Percentiles rank a stretch among this genome's conserved stretches.
These are phyloP conservation scores for Mesembrinibis cayennensis DNA, from an alignment of 2,113 vertebrate species.

Conservation along the genomic window DNA sequence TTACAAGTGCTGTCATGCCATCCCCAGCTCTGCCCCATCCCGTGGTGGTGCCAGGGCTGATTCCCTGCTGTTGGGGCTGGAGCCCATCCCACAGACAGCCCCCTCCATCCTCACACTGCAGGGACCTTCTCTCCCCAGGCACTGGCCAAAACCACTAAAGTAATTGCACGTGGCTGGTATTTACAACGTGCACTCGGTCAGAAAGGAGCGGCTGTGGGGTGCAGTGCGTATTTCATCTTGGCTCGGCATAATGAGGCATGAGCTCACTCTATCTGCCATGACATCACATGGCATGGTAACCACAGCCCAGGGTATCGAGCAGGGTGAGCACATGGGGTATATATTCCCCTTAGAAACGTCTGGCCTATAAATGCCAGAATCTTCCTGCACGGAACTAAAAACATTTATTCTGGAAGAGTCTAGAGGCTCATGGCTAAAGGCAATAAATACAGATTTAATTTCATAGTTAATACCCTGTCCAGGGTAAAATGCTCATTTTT, in stretches of 20 bases:
- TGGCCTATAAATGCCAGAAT: constrained; percentile 42
- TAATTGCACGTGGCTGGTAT: neutral
- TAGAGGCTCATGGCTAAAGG: constrained; percentile 38
- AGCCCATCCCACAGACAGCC: neutral
- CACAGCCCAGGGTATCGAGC: neutral
- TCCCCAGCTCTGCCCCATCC: neutral
- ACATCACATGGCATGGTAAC: neutral
- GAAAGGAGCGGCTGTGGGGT: neutral
- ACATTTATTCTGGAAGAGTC: constrained; percentile 69
- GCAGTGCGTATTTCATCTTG: neutral
- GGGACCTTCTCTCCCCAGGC: neutral
- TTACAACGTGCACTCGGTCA: accelerated
- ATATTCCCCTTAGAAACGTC: neutral
- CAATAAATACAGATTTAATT: constrained; percentile 67
- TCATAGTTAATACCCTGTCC: constrained; percentile 51
- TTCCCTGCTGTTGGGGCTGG: neutral
- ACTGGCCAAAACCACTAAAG: neutral
- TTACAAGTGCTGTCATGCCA: neutral
- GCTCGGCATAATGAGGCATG: neutral
- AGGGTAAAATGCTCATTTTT: constrained; percentile 66
- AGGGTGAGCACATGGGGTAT: neutral
- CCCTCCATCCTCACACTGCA: neutral
- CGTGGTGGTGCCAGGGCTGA: neutral
- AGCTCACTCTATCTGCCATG: constrained; percentile 1
- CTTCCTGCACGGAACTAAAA: constrained; percentile 52